Percentiles rank a stretch among this genome's conserved stretches.
Conservation (phyloP, 2,888 invertebrate species). For the Uloborus plumipes region DNA sequence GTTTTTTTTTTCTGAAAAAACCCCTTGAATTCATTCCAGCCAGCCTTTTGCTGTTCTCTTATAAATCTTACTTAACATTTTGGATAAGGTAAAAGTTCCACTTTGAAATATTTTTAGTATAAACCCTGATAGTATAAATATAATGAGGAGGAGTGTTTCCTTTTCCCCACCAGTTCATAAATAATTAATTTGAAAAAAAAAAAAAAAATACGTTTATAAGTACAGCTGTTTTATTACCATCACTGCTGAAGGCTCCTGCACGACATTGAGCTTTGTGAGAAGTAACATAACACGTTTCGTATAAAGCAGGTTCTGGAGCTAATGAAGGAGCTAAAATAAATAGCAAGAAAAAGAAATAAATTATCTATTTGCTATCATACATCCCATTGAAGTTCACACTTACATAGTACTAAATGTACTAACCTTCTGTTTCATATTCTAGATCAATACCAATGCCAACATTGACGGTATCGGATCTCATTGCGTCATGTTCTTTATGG, state of each 20-base stretch:
- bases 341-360: neutral
- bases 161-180: no score
- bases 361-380: neutral
- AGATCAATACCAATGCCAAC: slow-evolving; percentile 80
- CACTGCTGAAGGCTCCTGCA: slow-evolving; percentile 94
- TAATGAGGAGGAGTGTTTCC: no score
- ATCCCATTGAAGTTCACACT: no score
- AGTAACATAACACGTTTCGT: slow-evolving; percentile 99
- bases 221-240: slow-evolving; percentile 74
- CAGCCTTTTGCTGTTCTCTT: no score
- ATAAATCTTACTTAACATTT: no score
- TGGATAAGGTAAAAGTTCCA: no score
- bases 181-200: no score
- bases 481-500: slow-evolving; percentile 57
- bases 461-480: slow-evolving; percentile 53
- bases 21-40: no score
- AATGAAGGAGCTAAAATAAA: slow-evolving; percentile 79
- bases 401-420: neutral
- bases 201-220: no score
- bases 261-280: slow-evolving; percentile 95
- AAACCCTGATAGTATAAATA: no score
- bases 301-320: slow-evolving; percentile 96
- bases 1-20: no score
- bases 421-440: slow-evolving; percentile 91
- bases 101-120: no score